Evolutionary conservation across 2,888 invertebrate species (phyloP), one percentile per base, ranked within the genome.

Genomic region (Hydraecia micacea): DNA sequence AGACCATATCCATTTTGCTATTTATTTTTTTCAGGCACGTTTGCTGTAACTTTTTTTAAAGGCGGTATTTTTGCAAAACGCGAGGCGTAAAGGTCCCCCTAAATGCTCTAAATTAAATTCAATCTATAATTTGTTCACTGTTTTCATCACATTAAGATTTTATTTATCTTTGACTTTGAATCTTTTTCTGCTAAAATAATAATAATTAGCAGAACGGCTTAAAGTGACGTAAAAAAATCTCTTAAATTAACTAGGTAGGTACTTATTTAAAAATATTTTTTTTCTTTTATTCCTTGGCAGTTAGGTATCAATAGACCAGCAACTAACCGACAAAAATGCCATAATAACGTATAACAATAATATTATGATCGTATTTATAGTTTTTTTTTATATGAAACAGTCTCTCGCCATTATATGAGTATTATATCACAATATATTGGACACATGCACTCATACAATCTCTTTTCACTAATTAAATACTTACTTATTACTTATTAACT

Each of bases 381-480:
- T 32, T 15, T 49, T 32, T 49, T 32, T n/a, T 25, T 18, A 9
- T 58, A 25, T 6, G 52, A 67, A 67, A 67, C 46, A 80, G 32
- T 80, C 68, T 84, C 52, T n/a, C 55, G 5, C 28, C 46, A 62
- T 70, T 69, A 39, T 84, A 79, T 71, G 83, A 85, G 83, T 83
- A 83, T 83, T 83, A 73, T 75, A 83, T 80, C 80, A 75, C 68
- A 80, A 84, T 73, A 68, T 21, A 75, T 65, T 69, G 63, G 15
- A 79, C 68, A 60, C 74, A 72, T 49, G 39, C 85, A 72, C 85
- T 80, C 65, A 72, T 39, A 85, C 80, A 80, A 72, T 65, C 36
- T 52, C 13, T 63, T 75, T 60, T 49, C 11, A 58, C 42, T 46
- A 63, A 9, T 55, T 75, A 74, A 75, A 80, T 73, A 70, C n/a